These are phyloP conservation scores for Tridacna crocea DNA, from an alignment of 2,888 invertebrate species.

Conservation along the genomic window DNA sequence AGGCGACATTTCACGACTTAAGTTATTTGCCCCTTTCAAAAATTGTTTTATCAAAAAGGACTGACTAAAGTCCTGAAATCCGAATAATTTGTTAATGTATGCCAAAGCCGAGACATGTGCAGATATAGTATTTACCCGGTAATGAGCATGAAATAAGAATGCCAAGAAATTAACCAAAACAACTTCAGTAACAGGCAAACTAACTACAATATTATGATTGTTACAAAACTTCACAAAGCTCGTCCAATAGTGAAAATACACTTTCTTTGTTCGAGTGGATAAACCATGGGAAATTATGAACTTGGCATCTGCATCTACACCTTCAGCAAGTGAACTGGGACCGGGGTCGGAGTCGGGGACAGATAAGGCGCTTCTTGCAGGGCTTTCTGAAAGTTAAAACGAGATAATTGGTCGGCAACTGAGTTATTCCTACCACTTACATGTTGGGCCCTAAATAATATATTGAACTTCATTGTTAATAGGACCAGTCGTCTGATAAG, in stretches of 20 bases:
- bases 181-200: background rate
- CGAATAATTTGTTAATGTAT: conserved; percentile 14
- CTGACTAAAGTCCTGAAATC: conserved; percentile 3
- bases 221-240: background rate
- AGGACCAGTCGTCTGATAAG: too few species aligned
- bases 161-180: conserved; percentile 5
- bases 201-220: background rate
- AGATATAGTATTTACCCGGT: background rate
- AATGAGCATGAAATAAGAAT: background rate
- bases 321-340: background rate
- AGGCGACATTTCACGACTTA: background rate
- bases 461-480: too few species aligned
- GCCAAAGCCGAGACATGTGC: conserved; percentile 14
- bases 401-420: too few species aligned
- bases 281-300: background rate
- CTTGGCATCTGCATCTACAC: background rate
- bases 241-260: background rate
- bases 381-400: conserved; percentile 27
- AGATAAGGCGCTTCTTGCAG: background rate
- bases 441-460: too few species aligned
- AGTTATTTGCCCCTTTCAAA: conserved; percentile 16
- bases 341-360: background rate
- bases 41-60: conserved; percentile 23
- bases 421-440: too few species aligned
- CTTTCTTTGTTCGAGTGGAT: background rate